phyloP scores from a whole-genome alignment of 2,888 invertebrate genomes.

The Dynastes maya region DNA sequence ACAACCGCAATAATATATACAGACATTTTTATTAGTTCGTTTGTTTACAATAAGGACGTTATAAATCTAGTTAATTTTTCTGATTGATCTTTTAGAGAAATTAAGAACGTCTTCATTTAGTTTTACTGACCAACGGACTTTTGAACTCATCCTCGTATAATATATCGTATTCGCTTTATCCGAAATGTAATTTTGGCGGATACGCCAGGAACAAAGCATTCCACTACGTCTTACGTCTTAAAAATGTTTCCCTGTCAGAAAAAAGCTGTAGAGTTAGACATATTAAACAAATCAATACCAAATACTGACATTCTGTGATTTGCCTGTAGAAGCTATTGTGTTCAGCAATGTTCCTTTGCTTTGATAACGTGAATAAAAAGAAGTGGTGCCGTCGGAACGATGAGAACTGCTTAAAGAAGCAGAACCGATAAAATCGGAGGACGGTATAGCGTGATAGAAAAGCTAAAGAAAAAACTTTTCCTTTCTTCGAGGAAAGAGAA shows the following conservation, averaged over 20 bases:
- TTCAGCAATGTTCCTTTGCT: conserved; percentile 3
- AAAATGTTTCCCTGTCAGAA: not conserved
- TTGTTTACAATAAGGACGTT: too few relatives aligned
- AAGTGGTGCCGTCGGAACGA: not conserved
- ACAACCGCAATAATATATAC: too few relatives aligned
- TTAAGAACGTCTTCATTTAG: too few relatives aligned
- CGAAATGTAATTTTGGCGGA: too few relatives aligned
- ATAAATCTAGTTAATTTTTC: too few relatives aligned
- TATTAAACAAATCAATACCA: conserved; percentile 9
- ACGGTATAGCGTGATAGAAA: not conserved
- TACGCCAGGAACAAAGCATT: too few relatives aligned
- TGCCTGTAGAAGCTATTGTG: conserved; percentile 7
- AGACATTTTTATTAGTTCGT: too few relatives aligned
- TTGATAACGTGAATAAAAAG: conserved; percentile 4
- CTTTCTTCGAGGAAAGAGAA: not conserved
- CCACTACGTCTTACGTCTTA: too few relatives aligned
- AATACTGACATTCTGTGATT: conserved; percentile 5
- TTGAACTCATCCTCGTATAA: too few relatives aligned
- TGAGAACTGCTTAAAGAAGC: not conserved
- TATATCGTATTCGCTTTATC: too few relatives aligned
- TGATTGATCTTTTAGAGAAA: too few relatives aligned
- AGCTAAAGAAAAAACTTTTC: not conserved
- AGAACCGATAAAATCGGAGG: conserved; percentile 3
- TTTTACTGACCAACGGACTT: too few relatives aligned
- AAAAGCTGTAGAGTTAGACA: not conserved